Evolutionary conservation across 2,888 invertebrate species (phyloP), one percentile per base, ranked within the genome.

Genomic region (Ferrisia virgata): DNA sequence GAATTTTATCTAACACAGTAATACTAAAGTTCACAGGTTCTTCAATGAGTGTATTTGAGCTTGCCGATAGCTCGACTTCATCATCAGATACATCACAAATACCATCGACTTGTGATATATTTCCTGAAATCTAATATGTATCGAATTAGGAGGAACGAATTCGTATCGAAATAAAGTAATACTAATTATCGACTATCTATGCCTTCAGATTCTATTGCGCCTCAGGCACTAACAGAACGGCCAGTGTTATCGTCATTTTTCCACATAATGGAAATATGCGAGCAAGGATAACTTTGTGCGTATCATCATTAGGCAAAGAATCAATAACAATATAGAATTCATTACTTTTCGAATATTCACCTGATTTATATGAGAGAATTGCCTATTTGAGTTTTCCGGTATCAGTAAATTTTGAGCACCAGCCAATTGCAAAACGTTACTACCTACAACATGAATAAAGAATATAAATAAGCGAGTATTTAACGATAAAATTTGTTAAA

Each of bases 61-160:
- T 36, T 11, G 13, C 15, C 15, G 25, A 47, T 11, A 9, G 9
- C 13, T 47, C 36, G 18, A 5, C 15, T 64, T 39, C 82, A 18
- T 84, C 80, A 13, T 81, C 85, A 0, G 93, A 93, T 0, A 93
- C 92, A 87, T 93, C 93, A 76, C 92, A 89, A 5, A 92, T 92
- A 85, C 93, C 93, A 87, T 93, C 93, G 85, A 93, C 86, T 87
- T 91, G 91, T 86, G 88, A 87, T 87, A 88, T 88, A 85, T 88
- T 88, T 78, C 87, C 87, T 86, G 88, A 87, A 85, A 85, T 31
- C 85, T 82, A 58, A 58, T 28, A 85, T 80, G 82, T 85, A 1
- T 18, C 6, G 11, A 11, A 4, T 47, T 5, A 33, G n/a, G 33
- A 31, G 31, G 8, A 18, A 33, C 64, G 31, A 28, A 28, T 64